Conservation (phyloP, 1,140 invertebrate species). For the Planococcus citri region DNA sequence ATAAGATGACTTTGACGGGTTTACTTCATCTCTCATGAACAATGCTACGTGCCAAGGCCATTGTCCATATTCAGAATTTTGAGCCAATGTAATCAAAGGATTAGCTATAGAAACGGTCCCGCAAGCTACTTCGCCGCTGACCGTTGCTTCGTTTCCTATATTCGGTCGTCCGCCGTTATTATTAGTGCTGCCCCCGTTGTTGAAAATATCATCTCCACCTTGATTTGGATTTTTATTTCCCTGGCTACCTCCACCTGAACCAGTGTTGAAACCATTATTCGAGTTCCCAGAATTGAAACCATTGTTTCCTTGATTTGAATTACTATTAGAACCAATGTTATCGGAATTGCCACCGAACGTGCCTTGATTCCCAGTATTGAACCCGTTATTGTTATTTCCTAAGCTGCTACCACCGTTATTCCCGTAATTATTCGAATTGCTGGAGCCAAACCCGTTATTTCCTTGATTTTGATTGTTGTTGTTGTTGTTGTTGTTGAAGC, state of each 20-base stretch:
- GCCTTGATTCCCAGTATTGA: too few species aligned
- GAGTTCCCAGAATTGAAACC: too few species aligned
- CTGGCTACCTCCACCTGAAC: not conserved
- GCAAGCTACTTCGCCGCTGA: constrained; percentile 11
- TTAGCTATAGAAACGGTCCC: constrained; percentile 27
- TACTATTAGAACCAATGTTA: not conserved
- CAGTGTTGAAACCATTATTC: not conserved
- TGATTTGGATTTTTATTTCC: not conserved
- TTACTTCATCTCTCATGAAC: constrained; percentile 37
- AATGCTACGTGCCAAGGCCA: constrained; percentile 44
- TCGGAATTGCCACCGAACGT: not conserved
- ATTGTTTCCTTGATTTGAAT: too few species aligned
- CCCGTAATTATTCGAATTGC: not conserved
- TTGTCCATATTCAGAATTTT: constrained; percentile 38
- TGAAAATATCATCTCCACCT: not conserved
- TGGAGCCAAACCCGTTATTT: not conserved
- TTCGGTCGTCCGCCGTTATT: not conserved
- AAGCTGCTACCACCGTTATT: too few species aligned
- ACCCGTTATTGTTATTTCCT: too few species aligned
- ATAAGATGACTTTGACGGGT: constrained; percentile 26
- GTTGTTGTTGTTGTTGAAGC: too few species aligned
- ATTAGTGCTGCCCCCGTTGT: not conserved
- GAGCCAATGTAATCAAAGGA: constrained; percentile 39
- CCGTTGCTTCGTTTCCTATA: not conserved
- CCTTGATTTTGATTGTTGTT: not conserved